Conservation (phyloP, 2,797 vertebrate genomes). For the Triplophysa yarkandensis region DNA sequence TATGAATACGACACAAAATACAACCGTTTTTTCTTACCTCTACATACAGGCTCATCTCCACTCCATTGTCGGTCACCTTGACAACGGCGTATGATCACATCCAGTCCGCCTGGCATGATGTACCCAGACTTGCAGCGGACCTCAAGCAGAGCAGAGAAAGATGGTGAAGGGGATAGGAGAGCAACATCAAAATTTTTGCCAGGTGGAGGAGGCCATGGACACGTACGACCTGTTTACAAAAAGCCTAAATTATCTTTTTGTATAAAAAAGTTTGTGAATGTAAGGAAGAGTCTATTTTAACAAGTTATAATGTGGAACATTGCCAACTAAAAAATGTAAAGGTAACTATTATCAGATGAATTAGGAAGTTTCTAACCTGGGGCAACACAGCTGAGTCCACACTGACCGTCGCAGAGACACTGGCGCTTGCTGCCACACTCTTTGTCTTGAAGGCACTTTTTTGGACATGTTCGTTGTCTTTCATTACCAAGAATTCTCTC, state of each 20-base stretch:
- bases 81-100: constrained; percentile 76
- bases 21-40: constrained; percentile 67
- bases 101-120: constrained; percentile 68
- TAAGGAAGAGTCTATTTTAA: no score
- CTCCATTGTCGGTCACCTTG: constrained; percentile 85
- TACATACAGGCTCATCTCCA: constrained; percentile 75
- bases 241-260: no score
- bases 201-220: constrained; percentile 78
- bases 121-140: constrained; percentile 78
- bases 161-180: constrained; percentile 75
- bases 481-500: constrained; percentile 74
- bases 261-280: no score
- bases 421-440: constrained; percentile 77
- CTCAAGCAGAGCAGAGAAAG: constrained; percentile 79
- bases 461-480: constrained; percentile 73
- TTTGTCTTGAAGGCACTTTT: constrained; percentile 71
- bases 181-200: constrained; percentile 62
- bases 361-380: constrained; percentile 67
- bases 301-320: no score
- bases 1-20: background rate
- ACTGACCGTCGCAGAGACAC: constrained; percentile 82
- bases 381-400: constrained; percentile 83
- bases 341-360: background rate
- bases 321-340: no score
- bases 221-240: constrained; percentile 71